These are phyloP conservation scores for Eurosta solidaginis DNA, from an alignment of 1,140 invertebrate genomes.

Conservation along the genomic window DNA sequence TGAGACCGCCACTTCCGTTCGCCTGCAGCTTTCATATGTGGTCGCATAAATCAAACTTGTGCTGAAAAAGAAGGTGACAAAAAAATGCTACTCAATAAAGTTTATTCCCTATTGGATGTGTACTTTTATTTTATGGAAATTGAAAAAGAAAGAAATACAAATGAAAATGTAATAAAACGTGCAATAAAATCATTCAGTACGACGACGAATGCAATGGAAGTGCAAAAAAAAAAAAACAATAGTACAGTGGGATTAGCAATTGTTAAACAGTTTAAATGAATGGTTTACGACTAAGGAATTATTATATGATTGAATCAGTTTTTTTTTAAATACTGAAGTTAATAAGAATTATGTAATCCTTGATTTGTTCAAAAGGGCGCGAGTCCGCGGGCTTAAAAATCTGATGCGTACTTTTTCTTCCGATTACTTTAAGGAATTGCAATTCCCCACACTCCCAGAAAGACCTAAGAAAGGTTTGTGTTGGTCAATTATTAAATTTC, in stretches of 20 bases:
- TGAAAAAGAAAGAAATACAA: neutral
- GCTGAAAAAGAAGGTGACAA: neutral
- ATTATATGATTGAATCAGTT: too few relatives aligned
- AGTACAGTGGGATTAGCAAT: neutral
- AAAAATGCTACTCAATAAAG: slow-evolving; percentile 6
- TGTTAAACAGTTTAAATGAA: slow-evolving; percentile 3
- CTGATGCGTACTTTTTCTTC: too few relatives aligned
- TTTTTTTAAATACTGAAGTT: too few relatives aligned
- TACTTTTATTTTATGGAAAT: slow-evolving; percentile 3
- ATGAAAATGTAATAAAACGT: neutral
- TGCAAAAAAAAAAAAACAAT: slow-evolving; percentile 12
- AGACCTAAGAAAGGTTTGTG: too few relatives aligned
- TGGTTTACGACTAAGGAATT: neutral
- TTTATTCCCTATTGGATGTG: slow-evolving; percentile 4
- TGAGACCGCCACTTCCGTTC: slow-evolving; percentile 8
- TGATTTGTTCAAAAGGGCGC: too few relatives aligned
- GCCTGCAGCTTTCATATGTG: slow-evolving; percentile 16
- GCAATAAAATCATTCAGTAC: neutral
- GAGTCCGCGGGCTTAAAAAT: too few relatives aligned
- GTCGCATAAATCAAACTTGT: slow-evolving; percentile 19
- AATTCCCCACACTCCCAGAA: too few relatives aligned
- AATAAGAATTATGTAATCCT: too few relatives aligned
- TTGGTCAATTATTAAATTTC: too few relatives aligned
- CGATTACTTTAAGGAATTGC: too few relatives aligned
- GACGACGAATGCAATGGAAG: neutral